phyloP scores from a whole-genome alignment of 1,140 invertebrate species.

The Trichonephila clavipes region DNA sequence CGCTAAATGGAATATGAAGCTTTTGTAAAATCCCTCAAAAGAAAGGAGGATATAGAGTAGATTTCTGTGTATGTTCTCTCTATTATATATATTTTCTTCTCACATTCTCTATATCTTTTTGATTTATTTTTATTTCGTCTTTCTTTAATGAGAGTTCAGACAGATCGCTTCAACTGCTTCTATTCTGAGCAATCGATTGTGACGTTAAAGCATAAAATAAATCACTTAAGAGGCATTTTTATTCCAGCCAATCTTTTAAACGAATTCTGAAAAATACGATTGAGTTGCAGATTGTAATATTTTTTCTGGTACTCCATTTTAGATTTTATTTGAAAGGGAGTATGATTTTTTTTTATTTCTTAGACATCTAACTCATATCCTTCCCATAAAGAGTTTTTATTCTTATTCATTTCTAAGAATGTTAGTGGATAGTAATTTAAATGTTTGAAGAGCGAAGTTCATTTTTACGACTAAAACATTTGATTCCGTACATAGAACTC shows the following conservation, averaged over 20 bases:
- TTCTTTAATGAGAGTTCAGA: conserved; percentile 34
- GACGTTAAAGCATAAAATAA: conserved; percentile 19
- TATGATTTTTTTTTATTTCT: neutral
- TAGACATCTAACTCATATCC: neutral
- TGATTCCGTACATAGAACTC: too few relatives aligned
- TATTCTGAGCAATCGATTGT: conserved; percentile 3
- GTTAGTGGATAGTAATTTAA: neutral
- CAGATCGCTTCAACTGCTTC: conserved; percentile 1
- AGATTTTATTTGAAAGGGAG: neutral
- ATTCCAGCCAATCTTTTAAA: conserved; percentile 14
- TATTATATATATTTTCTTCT: neutral
- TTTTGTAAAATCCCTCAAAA: neutral
- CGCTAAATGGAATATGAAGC: conserved; percentile 18
- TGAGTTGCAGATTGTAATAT: neutral
- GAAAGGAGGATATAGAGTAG: neutral
- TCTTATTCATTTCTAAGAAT: neutral
- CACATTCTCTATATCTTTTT: neutral
- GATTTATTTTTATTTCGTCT: conserved; percentile 23
- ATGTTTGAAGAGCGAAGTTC: too few relatives aligned
- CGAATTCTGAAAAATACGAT: neutral
- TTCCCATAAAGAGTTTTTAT: neutral
- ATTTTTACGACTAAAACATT: too few relatives aligned
- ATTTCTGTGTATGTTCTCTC: neutral
- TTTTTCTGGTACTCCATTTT: neutral
- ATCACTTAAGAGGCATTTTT: neutral